Percentiles rank a stretch among this genome's conserved stretches.
Conservation (phyloP, 1,140 invertebrate species). For the Coptotermes formosanus region DNA sequence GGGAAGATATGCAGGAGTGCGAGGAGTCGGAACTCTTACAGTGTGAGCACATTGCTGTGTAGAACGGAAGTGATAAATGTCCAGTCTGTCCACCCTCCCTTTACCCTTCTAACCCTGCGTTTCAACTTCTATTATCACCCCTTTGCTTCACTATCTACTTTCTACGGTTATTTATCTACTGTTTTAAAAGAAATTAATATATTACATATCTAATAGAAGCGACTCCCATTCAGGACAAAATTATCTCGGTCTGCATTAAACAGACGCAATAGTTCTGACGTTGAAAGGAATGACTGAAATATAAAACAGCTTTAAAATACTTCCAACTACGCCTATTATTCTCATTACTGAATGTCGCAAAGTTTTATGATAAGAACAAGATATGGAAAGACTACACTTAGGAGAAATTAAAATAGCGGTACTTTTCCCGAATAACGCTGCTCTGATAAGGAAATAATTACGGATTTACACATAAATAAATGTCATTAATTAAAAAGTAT, state of each 20-base stretch:
- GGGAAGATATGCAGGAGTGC: background rate
- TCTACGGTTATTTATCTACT: slow-evolving; percentile 2
- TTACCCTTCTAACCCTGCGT: background rate
- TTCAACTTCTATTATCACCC: slow-evolving; percentile 6
- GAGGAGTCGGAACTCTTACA: background rate
- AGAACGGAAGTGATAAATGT: slow-evolving; percentile 16
- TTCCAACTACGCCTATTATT: no score
- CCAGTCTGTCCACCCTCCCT: background rate
- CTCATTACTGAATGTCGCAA: no score
- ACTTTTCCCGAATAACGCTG: no score
- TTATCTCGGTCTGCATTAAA: background rate
- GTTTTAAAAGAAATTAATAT: background rate
- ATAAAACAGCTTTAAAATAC: no score
- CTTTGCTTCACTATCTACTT: background rate
- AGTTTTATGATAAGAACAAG: no score
- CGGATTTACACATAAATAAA: no score
- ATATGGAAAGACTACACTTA: no score
- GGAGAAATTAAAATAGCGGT: no score
- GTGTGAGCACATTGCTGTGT: slow-evolving; percentile 12
- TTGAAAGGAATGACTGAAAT: no score
- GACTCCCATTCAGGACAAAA: background rate
- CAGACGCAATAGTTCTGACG: no score
- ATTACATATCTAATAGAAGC: background rate
- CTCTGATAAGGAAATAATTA: no score
- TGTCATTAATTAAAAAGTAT: no score